These are phyloP conservation scores for Distichodus sexfasciatus DNA, from an alignment of 2,797 vertebrate species.

Conservation along the genomic window DNA sequence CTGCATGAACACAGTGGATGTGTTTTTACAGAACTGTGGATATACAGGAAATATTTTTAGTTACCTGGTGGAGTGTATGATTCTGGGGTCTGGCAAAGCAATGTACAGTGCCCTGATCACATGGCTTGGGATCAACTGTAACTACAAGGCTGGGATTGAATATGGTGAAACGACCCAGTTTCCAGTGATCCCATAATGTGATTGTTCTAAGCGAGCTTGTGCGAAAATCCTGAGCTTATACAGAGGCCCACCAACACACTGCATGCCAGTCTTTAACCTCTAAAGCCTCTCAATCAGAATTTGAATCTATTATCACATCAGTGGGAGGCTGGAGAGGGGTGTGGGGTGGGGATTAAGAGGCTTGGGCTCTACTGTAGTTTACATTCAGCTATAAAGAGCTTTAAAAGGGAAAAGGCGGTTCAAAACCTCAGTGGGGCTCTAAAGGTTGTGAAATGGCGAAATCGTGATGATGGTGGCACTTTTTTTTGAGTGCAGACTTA, in stretches of 20 bases:
- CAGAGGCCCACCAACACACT: conserved; percentile 18
- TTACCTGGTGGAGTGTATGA: not conserved
- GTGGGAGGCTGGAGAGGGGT: not conserved
- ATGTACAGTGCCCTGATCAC: conserved; percentile 50
- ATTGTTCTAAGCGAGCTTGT: conserved; percentile 52
- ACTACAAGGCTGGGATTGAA: conserved; percentile 50
- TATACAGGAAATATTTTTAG: not conserved
- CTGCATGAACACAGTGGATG: not conserved
- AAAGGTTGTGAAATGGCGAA: too few relatives aligned
- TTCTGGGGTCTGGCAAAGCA: conserved; percentile 25
- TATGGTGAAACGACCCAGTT: conserved; percentile 64
- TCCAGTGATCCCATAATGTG: conserved; percentile 43
- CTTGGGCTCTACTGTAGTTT: not conserved
- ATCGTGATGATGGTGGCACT: too few relatives aligned
- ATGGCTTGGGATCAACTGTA: conserved; percentile 50
- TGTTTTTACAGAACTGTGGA: not conserved
- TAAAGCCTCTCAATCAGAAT: conserved; percentile 35
- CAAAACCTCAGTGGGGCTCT: too few relatives aligned
- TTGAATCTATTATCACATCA: conserved; percentile 27
- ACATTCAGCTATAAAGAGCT: not conserved
- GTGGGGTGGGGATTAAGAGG: too few relatives aligned
- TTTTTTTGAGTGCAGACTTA: too few relatives aligned
- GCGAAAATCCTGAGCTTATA: conserved; percentile 46
- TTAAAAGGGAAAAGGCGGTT: not conserved
- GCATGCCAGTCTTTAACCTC: conserved; percentile 27